Base-by-base conservation (phyloP, 2,113 vertebrate species). In the Varanus komodoensis region DNA sequence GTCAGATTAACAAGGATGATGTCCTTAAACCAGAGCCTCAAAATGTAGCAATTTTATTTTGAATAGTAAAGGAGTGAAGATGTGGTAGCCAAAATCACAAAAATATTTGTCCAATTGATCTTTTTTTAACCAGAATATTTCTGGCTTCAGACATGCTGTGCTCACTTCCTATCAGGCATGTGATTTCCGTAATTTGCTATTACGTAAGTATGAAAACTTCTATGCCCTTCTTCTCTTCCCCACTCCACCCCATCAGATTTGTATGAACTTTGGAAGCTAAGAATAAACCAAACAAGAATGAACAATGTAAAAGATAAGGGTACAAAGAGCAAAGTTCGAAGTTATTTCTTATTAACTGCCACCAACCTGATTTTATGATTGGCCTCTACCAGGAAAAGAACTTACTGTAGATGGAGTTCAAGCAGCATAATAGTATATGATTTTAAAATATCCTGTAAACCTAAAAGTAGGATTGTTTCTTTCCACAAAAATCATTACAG, bases 191-290 rank as follows among this genome's bases (percentile, higher is more conserved):
- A 61, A 77, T 67, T 77, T 54, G 5, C n/a, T 81, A 19, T 81
- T 57, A 52, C 48, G 52, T 32, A 67, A 11, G 32, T 67, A 67
- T 67, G 69, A 54, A 67, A 17, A 29, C 9, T 23, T 68, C 6
- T 3, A 64, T 79, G 52, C 48, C 61, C 15, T 85, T 52, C 23
- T 52, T 44, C 68, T 71, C 78, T 61, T 82, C 14, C 34, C 21
- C 29, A 68, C 27, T 11, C 57, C 14, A 68, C 21, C 27, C 73
- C 5, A 38, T 69, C 74, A 79, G 54, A 25, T 69, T 80, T 79
- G 15, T 25, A n/a, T 27, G 82, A 85, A 78, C 89, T 90, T 85
- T 85, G 75, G 82, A 90, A 90, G 67, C 32, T 25, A 85, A 68
- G 34, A 64, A 54, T 61, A 83, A 89, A 82, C 44, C 82, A 84